These are phyloP conservation scores for Neodiprion lecontei DNA, from an alignment of 1,140 invertebrate species.

Conservation along the genomic window DNA sequence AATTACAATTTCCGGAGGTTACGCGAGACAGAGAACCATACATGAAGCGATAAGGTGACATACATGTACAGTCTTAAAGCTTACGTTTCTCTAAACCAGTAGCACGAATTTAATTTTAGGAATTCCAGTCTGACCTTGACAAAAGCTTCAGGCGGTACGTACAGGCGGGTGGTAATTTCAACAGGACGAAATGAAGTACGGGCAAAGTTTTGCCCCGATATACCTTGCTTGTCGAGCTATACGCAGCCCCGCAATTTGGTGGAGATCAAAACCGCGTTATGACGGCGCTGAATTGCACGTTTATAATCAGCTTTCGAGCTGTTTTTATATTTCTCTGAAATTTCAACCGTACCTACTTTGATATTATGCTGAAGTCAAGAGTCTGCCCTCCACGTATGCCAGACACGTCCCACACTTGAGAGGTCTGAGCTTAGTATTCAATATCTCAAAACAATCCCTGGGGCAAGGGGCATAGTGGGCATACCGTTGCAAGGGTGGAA, in stretches of 20 bases:
- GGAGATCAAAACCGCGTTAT: background rate
- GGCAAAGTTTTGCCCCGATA: background rate
- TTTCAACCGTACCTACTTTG: background rate
- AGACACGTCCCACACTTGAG: slow-evolving; percentile 2
- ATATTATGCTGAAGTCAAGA: background rate
- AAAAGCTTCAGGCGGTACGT: no score
- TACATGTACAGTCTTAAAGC: no score
- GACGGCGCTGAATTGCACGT: background rate
- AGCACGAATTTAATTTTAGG: no score
- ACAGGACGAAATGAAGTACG: background rate
- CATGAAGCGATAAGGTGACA: no score
- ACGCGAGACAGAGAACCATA: no score
- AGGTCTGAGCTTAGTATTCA: slow-evolving; percentile 10
- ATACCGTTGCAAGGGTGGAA: background rate
- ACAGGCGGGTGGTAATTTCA: no score
- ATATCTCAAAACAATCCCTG: slow-evolving; percentile 12
- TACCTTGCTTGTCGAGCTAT: background rate
- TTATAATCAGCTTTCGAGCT: background rate
- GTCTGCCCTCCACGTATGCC: background rate
- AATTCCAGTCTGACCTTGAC: no score
- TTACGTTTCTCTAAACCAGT: no score
- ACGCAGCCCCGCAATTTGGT: background rate
- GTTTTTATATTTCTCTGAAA: background rate
- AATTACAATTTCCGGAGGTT: no score
- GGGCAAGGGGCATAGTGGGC: background rate